Conservation (phyloP, 1,140 invertebrate genomes). For the Drosophila lini region DNA sequence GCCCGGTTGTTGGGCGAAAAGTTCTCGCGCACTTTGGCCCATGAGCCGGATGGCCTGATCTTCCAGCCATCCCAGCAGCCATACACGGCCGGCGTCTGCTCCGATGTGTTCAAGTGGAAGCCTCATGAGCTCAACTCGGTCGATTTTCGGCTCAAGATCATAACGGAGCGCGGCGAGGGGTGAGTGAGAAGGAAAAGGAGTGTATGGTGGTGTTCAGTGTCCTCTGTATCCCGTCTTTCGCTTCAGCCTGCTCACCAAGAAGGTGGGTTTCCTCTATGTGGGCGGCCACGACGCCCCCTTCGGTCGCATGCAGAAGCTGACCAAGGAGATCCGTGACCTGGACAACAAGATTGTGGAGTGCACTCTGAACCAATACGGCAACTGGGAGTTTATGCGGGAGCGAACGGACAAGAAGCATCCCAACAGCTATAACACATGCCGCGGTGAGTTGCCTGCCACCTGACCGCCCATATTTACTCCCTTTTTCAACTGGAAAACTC, state of each 20-base stretch:
- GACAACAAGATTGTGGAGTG: slow-evolving; percentile 99
- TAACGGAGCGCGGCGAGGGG: slow-evolving; percentile 89
- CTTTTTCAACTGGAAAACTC: background rate
- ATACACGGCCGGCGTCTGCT: slow-evolving; percentile 93
- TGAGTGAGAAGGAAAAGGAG: slow-evolving; percentile 17
- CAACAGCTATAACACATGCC: slow-evolving; percentile 93
- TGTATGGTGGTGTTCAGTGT: background rate
- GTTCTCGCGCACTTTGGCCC: slow-evolving; percentile 93
- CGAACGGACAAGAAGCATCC: slow-evolving; percentile 98
- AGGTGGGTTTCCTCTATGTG: slow-evolving; percentile 92
- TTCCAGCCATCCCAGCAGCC: slow-evolving; percentile 96
- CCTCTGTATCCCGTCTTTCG: too few species aligned
- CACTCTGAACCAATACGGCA: slow-evolving; percentile 88
- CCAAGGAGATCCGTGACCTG: slow-evolving; percentile 90
- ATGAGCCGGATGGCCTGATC: slow-evolving; percentile 99
- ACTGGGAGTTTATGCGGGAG: slow-evolving; percentile 98
- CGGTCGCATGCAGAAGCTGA: slow-evolving; percentile 89
- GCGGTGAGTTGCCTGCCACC: slow-evolving; percentile 85
- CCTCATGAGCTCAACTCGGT: slow-evolving; percentile 96
- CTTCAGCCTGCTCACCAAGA: slow-evolving; percentile 85
- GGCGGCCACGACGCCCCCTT: slow-evolving; percentile 89
- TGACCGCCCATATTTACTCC: too few species aligned
- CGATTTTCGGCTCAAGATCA: slow-evolving; percentile 96
- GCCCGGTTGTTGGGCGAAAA: slow-evolving; percentile 91
- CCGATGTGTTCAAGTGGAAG: slow-evolving; percentile 98